Conservation (phyloP, 2,113 vertebrate species). For the Crotalus horridus region DNA sequence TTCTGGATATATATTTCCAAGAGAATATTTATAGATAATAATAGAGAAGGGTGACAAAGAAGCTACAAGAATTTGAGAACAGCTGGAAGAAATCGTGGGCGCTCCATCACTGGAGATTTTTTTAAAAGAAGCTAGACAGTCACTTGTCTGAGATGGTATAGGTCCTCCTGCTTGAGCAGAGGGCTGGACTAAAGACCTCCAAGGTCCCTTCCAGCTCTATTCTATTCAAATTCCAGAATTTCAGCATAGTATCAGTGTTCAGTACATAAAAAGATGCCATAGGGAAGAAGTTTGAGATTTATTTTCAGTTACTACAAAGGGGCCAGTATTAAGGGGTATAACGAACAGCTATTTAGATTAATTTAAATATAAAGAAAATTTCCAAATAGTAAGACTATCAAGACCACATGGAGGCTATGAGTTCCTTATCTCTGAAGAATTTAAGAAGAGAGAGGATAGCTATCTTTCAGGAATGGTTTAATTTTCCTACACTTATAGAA, state of each 20-base stretch:
- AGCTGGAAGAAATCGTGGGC: not conserved
- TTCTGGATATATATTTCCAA: not conserved
- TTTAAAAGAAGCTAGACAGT: no score
- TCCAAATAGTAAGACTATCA: not conserved
- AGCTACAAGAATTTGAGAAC: not conserved
- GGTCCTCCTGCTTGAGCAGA: no score
- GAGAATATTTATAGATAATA: not conserved
- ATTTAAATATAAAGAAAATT: not conserved
- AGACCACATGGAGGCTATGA: not conserved
- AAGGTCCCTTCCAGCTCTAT: no score
- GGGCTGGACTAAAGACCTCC: no score
- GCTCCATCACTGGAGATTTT: no score
- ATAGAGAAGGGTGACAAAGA: not conserved
- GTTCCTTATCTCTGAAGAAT: not conserved
- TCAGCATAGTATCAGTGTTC: not conserved
- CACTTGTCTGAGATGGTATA: no score
- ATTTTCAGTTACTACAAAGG: not conserved
- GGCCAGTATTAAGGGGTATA: not conserved
- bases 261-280: not conserved
- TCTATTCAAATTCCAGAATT: not conserved
- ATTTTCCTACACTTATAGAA: not conserved
- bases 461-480: not conserved
- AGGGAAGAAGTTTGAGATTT: not conserved
- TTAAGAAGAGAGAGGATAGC: not conserved
- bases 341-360: not conserved